Base-by-base conservation (phyloP, 1,140 invertebrate species). In the Ips nitidus region DNA sequence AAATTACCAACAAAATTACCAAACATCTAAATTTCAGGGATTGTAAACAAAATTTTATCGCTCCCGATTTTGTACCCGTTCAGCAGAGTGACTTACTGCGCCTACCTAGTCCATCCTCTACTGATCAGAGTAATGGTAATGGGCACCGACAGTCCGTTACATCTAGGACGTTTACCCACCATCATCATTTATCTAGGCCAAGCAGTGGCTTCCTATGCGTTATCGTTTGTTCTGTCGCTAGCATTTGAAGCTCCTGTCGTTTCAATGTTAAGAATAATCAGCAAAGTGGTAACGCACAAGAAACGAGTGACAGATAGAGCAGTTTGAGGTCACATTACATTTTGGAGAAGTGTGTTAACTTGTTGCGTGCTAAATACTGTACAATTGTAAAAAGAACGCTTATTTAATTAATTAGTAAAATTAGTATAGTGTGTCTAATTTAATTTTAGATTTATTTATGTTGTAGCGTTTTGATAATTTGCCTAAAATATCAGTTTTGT, bases 231-330 rank as follows among this genome's bases (percentile, higher is more conserved):
- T 8, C 84, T 94, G 57, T 93, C 91, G 0, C 79, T 94, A 42
- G 86, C 89, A 0, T 93, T 92, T 77, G 92, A 94, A 82, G 91
- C 91, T 60, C 92, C 91, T 38, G 85, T 92, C 45, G 91, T 94
- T 60, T 91, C 90, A 72, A 90, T 93, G 87, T 83, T 94, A n/a
- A 91, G 91, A 81, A 91, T 93, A 71, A 77, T 93, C 3, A 85
- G 89, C 5, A 78, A 77, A 70, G 63, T 76, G 50, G 71, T 76
- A 40, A 62, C 41, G 4, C 52, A 66, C 52, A 69, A 72, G 50
- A 71, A 72, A 41, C n/a, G 52, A 37, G 36, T 37, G 52, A 6
- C 52, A 37, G n/a, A 55, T 38, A 55, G 52, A 2, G n/a, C 52
- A 6, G 52, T 55, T 2, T 55, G 37, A 55, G 3, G 45, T 1